Base-by-base conservation (phyloP, 2,888 invertebrate genomes). In the Drosophila prolongata region DNA sequence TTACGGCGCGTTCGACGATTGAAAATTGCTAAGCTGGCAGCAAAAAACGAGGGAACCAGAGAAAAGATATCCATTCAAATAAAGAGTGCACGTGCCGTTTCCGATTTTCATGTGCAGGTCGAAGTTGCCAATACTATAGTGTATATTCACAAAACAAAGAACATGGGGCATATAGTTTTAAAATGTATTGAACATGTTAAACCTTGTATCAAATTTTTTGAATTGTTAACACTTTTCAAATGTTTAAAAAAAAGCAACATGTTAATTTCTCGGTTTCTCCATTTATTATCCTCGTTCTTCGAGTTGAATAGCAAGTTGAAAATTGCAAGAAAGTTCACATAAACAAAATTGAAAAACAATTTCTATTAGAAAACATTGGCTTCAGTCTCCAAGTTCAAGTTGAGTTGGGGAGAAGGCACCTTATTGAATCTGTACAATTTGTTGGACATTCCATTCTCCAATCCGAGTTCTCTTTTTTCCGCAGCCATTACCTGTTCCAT, bases 381-480 rank as follows among this genome's bases (percentile, higher is more conserved):
- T 34, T 40, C 14, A 50, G 43, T 49, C 46, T 11, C 19, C 49
- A 19, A 35, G 16, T 35, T 49, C 3, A 49, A 49, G 49, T 49
- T 35, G 49, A 49, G 49, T 49, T 35, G 49, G 35, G 13, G 55
- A 9, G 53, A 35, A 40, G 66, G 13, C 52, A 76, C 79, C 79
- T 83, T 83, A 83, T 83, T 87, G 83, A 83, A 87, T 83, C 83
- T 79, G 83, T 79, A 85, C 87, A 84, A 87, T 87, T 84, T 87
- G 87, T 79, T 76, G 66, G 70, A 47, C 75, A 66, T 66, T 44
- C 49, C 55, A 35, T 40, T 37, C 14, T 43, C 13, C 6, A 9
- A 30, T 8, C 30, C 9, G 30, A 30, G 16, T 6, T 19, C 37
- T 30, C 8, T 19, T 13, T 13, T n/a, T n/a, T 47, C 47, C 14